Base-by-base conservation (phyloP, 2,113 vertebrate species). In the Chinchilla lanigera region DNA sequence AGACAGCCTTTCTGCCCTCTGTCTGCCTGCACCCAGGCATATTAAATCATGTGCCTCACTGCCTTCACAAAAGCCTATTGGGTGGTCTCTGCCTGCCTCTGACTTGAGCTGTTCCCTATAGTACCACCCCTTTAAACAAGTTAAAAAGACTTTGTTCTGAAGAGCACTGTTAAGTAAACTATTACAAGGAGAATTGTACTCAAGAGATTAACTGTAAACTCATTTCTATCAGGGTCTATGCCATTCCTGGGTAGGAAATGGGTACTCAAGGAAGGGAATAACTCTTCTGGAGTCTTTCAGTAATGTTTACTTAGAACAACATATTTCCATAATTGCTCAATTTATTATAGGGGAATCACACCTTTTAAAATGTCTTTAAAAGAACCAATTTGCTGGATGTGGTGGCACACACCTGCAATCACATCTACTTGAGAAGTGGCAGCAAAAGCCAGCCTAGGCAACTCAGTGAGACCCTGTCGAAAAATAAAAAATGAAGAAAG, bases 131-230 rank as follows among this genome's bases (percentile, higher is more conserved):
- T 95, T 63, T 75, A 96, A 94, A 90, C 22, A 95, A 95, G 67
- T 90, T 94, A 96, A 93, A 92, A 3, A 95, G 77, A 94, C 44
- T 89, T 94, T 73, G 44, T 88, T 96, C 75, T 90, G 84, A 90
- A 96, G 67, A 90, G 7, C 2, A 41, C 83, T 47, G 96, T 38
- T 96, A 89, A 93, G 56, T 92, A 92, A 97, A 92, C 90, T 81
- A 84, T 47, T 77, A 94, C 41, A 89, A 89, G 35, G 77, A 94
- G 26, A 95, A 94, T 87, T 81, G 88, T 71, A 89, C 61, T 93
- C 75, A 95, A 94, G 58, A 90, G 89, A 93, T 56, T 54, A 93
- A 95, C 17, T 85, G 11, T 60, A 89, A 41, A 95, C 52, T 90
- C 67, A 86, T 60, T 96, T 44, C 77, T 35, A 44, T 80, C 20